Evolutionary conservation across 2,888 invertebrate species (phyloP).

Genomic region (Dynastes hyllus): DNA sequence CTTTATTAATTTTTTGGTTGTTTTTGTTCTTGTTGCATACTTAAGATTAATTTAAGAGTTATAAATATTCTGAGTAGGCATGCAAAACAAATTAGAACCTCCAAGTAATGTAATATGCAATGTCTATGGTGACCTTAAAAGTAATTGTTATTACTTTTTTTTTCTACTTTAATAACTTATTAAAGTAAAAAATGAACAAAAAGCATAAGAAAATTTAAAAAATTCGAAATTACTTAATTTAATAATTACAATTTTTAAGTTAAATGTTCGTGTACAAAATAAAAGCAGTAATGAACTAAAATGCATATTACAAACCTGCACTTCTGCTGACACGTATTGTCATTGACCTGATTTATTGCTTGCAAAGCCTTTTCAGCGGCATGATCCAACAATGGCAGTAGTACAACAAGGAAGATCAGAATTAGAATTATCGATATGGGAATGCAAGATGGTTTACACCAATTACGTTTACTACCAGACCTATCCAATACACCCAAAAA

Average conservation of each 20-base stretch:
- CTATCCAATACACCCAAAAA: constrained; percentile 63
- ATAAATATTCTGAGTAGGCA: no score
- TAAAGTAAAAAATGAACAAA: no score
- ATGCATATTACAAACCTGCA: constrained; percentile 75
- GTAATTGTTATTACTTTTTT: no score
- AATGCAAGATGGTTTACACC: constrained; percentile 89
- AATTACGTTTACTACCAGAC: constrained; percentile 76
- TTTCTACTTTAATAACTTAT: no score
- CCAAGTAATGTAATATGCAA: no score
- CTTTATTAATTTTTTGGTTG: no score
- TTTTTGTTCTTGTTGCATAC: no score
- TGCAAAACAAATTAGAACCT: no score
- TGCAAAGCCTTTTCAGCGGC: constrained; percentile 73
- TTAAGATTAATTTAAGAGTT: no score
- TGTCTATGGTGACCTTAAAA: no score
- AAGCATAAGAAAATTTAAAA: no score
- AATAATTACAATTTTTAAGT: background rate
- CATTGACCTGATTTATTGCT: constrained; percentile 60
- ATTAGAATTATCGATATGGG: constrained; percentile 87
- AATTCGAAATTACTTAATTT: background rate
- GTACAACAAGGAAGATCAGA: constrained; percentile 85
- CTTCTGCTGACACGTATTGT: constrained; percentile 75
- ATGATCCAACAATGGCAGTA: constrained; percentile 84
- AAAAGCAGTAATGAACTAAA: background rate
- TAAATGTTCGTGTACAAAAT: background rate